Evolutionary conservation across 1,140 invertebrate species (phyloP).

Genomic region (Diorhabda carinulata): DNA sequence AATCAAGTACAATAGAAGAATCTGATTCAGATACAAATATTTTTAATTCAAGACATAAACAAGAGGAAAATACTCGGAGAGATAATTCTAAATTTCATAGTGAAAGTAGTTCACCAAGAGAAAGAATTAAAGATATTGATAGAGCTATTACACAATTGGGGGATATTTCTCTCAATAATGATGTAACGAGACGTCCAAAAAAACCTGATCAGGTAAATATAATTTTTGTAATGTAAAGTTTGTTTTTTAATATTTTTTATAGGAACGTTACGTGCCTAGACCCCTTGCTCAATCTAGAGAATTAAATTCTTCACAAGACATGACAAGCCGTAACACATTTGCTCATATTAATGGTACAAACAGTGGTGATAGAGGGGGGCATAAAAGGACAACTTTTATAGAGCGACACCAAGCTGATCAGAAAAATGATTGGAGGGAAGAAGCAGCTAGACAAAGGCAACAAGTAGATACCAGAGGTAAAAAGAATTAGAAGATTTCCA

Average conservation of each 20-base stretch:
- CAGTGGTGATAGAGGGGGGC: conserved; percentile 37
- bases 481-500: not conserved
- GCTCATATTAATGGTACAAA: conserved; percentile 27
- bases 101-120: conserved; percentile 27
- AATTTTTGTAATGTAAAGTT: too few relatives aligned
- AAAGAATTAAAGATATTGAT: conserved; percentile 21
- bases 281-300: conserved; percentile 52
- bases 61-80: conserved; percentile 10
- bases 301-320: conserved; percentile 45
- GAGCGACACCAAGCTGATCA: conserved; percentile 23
- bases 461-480: not conserved
- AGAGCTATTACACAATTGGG: conserved; percentile 20
- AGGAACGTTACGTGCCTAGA: conserved; percentile 53
- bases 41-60: conserved; percentile 24
- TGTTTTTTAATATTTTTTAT: not conserved
- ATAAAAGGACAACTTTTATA: conserved; percentile 37
- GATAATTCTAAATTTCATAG: conserved; percentile 25
- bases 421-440: conserved; percentile 14
- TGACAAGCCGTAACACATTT: conserved; percentile 3
- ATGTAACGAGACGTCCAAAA: conserved; percentile 47
- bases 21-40: conserved; percentile 48
- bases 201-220: conserved; percentile 52
- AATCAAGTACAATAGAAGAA: conserved; percentile 53
- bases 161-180: conserved; percentile 31
- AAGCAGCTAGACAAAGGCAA: conserved; percentile 1